These are phyloP conservation scores for Cacatua alba DNA, from an alignment of 2,113 vertebrate genomes.

Conservation along the genomic window DNA sequence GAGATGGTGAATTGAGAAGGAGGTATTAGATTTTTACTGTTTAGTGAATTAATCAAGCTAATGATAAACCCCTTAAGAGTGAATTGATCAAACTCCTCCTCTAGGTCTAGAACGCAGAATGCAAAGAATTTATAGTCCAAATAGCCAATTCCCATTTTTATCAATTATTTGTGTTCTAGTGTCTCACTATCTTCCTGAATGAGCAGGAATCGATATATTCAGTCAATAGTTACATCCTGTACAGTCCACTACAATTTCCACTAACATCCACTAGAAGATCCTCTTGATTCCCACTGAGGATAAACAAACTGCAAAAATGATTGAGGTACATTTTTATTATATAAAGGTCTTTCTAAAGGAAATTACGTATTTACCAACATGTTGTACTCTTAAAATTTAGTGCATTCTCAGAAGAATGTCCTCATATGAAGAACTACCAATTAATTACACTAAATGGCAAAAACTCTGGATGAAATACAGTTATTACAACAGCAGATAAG, in stretches of 20 bases:
- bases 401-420: background rate
- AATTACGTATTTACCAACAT: background rate
- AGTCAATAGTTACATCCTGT: background rate
- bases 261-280: background rate
- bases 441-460: background rate
- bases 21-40: background rate
- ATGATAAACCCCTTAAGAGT: background rate
- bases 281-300: background rate
- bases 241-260: background rate
- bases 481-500: background rate
- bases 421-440: background rate
- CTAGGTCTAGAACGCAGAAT: background rate
- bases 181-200: background rate
- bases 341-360: background rate
- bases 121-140: background rate
- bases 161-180: background rate
- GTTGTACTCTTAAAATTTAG: background rate
- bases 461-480: background rate
- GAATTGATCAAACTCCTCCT: background rate
- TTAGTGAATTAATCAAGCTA: background rate
- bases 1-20: background rate
- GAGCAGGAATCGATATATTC: background rate
- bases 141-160: background rate
- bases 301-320: background rate
- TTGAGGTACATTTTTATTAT: background rate